phyloP scores from a whole-genome alignment of 2,113 vertebrate genomes.

The Catharus fuscescens region DNA sequence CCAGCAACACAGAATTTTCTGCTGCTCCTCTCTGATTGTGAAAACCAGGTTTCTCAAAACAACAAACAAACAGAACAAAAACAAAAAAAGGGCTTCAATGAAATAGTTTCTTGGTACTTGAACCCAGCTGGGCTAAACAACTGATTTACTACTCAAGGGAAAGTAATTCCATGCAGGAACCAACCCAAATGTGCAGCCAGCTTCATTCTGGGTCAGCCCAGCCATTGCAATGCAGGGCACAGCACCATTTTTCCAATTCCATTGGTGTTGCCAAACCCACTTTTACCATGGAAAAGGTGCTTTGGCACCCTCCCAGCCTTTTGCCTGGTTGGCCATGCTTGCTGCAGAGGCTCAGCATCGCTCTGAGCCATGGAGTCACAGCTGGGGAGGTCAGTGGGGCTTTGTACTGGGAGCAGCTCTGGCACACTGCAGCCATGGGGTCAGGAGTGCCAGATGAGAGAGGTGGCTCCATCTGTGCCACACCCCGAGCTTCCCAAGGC shows the following conservation, averaged over 20 bases:
- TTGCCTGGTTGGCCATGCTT: fast-evolving
- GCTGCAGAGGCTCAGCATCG: fast-evolving
- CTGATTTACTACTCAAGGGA: background rate
- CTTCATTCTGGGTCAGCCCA: background rate
- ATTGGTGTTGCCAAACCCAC: background rate
- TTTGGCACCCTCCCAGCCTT: background rate
- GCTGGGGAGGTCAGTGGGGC: fast-evolving
- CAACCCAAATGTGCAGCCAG: background rate
- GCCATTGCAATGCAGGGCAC: background rate
- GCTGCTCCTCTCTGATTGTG: background rate
- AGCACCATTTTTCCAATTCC: background rate
- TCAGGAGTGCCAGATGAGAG: fast-evolving
- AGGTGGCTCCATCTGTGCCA: background rate
- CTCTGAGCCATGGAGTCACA: fast-evolving
- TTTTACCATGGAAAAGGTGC: background rate
- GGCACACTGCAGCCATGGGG: fast-evolving
- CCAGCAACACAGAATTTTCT: background rate
- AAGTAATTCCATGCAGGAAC: background rate
- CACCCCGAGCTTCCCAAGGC: background rate
- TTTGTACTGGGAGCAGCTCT: background rate
- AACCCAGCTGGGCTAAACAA: background rate
- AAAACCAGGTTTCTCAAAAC: background rate
- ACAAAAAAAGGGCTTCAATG: background rate
- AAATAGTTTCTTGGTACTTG: background rate
- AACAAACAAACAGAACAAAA: too few species aligned